Conservation (phyloP, 2,888 invertebrate genomes). For the Eumacrocentrus americanus region DNA sequence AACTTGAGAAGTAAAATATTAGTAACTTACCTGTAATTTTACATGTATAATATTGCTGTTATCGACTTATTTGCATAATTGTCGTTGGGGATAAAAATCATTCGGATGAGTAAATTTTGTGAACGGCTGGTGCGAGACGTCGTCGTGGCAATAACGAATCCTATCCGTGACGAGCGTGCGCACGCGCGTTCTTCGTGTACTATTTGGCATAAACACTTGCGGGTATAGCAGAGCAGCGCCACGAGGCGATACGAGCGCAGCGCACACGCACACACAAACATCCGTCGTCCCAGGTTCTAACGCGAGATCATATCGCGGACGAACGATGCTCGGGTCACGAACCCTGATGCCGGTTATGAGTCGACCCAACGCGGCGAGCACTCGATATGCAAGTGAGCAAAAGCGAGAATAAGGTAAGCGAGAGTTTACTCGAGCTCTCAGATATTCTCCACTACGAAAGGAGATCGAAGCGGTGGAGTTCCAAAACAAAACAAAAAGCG, state of each 20-base stretch:
- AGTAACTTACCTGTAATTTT: neutral
- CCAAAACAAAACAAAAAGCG: too few relatives aligned
- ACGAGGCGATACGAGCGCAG: conserved; percentile 25
- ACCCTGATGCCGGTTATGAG: conserved; percentile 32
- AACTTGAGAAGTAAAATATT: too few relatives aligned
- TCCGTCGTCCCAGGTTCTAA: conserved; percentile 16
- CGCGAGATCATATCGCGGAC: conserved; percentile 36
- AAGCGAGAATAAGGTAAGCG: conserved; percentile 10
- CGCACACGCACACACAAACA: conserved; percentile 20
- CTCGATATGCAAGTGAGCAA: conserved; percentile 27
- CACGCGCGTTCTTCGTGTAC: conserved; percentile 18
- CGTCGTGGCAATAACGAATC: conserved; percentile 15
- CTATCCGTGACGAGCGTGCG: conserved; percentile 24
- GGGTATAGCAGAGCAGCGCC: neutral
- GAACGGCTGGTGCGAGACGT: neutral
- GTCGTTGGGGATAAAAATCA: neutral
- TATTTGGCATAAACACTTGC: conserved; percentile 18
- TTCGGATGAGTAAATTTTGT: neutral
- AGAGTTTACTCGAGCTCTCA: neutral
- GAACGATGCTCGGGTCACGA: conserved; percentile 37
- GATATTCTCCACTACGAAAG: neutral
- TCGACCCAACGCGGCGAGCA: conserved; percentile 22
- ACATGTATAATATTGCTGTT: conserved; percentile 1
- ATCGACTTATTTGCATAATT: neutral
- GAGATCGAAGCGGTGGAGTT: neutral